Percentiles rank a stretch among this genome's conserved stretches.
Conservation (phyloP, 2,113 vertebrate species). For the Daubentonia madagascariensis region DNA sequence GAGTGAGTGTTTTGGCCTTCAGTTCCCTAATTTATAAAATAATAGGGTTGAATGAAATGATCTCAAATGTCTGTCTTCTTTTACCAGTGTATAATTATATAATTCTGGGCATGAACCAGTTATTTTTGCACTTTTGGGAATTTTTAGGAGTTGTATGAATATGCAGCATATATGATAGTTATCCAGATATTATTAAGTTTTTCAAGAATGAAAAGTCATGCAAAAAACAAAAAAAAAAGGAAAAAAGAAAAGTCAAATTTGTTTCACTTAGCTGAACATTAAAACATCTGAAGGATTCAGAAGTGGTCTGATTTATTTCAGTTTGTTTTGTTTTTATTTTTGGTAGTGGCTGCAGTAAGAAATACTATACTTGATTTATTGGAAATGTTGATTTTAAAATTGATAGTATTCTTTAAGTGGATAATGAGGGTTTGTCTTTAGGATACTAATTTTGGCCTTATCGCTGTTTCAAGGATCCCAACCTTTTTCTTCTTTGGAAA, state of each 20-base stretch:
- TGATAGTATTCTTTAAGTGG: background rate
- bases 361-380: background rate
- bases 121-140: conserved; percentile 6
- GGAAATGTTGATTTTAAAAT: background rate
- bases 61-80: background rate
- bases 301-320: background rate
- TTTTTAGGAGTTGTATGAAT: background rate
- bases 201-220: conserved; percentile 27
- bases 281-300: conserved; percentile 7
- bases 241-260: conserved; percentile 23
- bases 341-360: background rate
- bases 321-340: background rate
- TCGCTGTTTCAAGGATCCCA: background rate
- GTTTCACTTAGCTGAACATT: background rate
- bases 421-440: background rate
- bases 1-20: background rate
- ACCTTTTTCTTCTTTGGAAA: conserved; percentile 7
- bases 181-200: background rate
- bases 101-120: background rate
- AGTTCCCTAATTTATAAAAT: conserved; percentile 43
- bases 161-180: background rate
- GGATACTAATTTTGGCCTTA: background rate
- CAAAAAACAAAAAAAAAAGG: too few relatives aligned
- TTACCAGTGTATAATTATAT: conserved; percentile 39
- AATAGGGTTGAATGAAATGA: background rate